Evolutionary conservation across 2,888 invertebrate species (phyloP), one percentile per base, ranked within the genome.

Genomic region (Himalopsyche tibetana): DNA sequence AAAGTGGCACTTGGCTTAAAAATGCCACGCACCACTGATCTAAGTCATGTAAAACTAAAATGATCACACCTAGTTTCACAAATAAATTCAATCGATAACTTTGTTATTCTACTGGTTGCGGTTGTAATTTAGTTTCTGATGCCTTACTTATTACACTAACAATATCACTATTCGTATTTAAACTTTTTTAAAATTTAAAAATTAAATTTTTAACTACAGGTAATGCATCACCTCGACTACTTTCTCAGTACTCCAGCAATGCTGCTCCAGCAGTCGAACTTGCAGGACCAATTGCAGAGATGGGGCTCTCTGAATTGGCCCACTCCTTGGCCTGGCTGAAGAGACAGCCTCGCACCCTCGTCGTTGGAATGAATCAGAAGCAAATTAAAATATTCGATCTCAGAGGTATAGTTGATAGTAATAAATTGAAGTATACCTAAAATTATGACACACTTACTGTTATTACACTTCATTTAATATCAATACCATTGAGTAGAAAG

Each of bases 361-460:
- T 97, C 2, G 96, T 97, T n/a, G 98, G 98, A 81, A 96, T 98
- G 94, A 98, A 97, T 91, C 94, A 96, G 89, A 98, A 98, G 90
- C 95, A 96, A 90, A 95, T 99, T 79, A 97, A 97, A 91, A 94
- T 99, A 55, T 96, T 97, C 90, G 99, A 99, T 92, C 94, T 98
- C 5, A 94, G 98, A 94, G 98, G 98, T 97, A 91, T 90, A 89
- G 36, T 80, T 38, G 17, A 40, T 80, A 40, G 51, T 51, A 51
- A 51, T 51, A 51, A 51, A 15, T 51, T 0, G 5, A 8, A 9
- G 2, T 45, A 45, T 45, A 45, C 0, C 45, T 9, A 12, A 51
- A 51, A 51, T 51, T 5, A 51, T 51, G 51, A 51, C 51, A 15
- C 15, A 15, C 15, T 15, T 15, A 8, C 4, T 15, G 51, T 15